A percentile compares a stretch with the other conserved stretches of the same genome.
Evolutionary conservation across 2,113 vertebrate genomes (phyloP).

Genomic region (Brachypodius melanocephalos): DNA sequence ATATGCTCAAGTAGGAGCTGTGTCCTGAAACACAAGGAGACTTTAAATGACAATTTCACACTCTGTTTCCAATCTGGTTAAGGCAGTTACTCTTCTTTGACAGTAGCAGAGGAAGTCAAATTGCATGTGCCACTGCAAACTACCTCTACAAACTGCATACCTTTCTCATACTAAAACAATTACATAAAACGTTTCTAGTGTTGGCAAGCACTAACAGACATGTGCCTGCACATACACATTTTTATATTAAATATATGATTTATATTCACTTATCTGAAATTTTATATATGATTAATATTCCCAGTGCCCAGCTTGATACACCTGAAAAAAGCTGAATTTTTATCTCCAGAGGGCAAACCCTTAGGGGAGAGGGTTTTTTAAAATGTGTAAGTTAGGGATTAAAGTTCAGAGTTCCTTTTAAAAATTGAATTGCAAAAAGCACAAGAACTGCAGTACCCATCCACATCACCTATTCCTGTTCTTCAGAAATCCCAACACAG

Average conservation of each 20-base stretch:
- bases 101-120: neutral
- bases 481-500: neutral
- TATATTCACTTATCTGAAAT: neutral
- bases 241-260: neutral
- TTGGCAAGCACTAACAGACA: neutral
- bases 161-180: neutral
- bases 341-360: neutral
- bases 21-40: neutral
- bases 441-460: neutral
- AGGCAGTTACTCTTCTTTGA: neutral
- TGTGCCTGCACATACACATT: neutral
- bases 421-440: neutral
- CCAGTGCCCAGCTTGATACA: fast-evolving
- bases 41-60: neutral
- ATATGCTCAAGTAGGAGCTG: neutral
- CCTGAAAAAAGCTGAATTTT: neutral
- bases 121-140: neutral
- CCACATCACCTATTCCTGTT: neutral
- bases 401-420: neutral
- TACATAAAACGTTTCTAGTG: neutral
- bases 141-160: neutral
- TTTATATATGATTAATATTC: neutral
- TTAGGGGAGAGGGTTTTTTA: neutral
- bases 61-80: neutral
- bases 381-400: neutral